phyloP scores from a whole-genome alignment of 1,140 invertebrate species.

The Harpegnathos saltator region DNA sequence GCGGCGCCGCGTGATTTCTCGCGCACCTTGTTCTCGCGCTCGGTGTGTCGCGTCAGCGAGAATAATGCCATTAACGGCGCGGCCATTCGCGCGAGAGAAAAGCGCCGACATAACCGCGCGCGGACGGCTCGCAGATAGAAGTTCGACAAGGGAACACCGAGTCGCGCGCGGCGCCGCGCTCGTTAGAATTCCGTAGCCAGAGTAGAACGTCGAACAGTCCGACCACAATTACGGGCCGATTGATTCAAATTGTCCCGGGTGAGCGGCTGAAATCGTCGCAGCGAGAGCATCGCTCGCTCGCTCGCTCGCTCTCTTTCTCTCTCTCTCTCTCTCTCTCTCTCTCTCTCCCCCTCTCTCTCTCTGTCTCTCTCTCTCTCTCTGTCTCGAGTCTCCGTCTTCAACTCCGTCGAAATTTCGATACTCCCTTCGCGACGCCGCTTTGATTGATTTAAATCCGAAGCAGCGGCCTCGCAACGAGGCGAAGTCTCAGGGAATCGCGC shows the following conservation, averaged over 20 bases:
- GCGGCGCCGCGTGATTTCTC: constrained; percentile 2
- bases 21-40: constrained; percentile 4
- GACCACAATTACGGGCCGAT: constrained; percentile 62
- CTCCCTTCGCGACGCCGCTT: neutral
- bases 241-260: constrained; percentile 62
- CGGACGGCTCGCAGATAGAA: neutral
- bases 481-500: too few relatives aligned
- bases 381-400: constrained; percentile 26
- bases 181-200: constrained; percentile 41
- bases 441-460: constrained; percentile 3
- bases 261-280: constrained; percentile 1
- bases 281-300: neutral
- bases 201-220: constrained; percentile 41
- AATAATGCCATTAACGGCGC: neutral
- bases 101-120: neutral
- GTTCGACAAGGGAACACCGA: too few relatives aligned
- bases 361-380: too few relatives aligned
- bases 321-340: too few relatives aligned
- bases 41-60: constrained; percentile 20
- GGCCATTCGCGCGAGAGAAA: neutral
- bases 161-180: constrained; percentile 5
- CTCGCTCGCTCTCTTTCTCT: too few relatives aligned
- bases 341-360: too few relatives aligned
- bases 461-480: too few relatives aligned
- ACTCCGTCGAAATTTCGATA: constrained; percentile 10